A percentile compares a stretch with the other conserved stretches of the same genome.
phyloP scores from a whole-genome alignment of 1,140 invertebrate genomes.

The Artemia franciscana region DNA sequence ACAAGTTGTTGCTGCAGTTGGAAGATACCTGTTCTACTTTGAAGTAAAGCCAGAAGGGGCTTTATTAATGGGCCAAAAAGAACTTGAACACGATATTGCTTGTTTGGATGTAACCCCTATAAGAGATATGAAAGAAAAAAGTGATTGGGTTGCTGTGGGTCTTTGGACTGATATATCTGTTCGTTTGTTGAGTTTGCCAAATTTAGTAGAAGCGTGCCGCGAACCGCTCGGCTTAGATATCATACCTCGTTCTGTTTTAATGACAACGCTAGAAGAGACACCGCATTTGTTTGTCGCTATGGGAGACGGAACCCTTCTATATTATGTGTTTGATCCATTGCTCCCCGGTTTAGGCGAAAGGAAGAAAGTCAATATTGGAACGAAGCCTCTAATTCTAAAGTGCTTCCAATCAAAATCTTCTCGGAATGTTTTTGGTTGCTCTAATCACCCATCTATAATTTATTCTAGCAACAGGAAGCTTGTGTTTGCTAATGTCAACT shows the following conservation, averaged over 20 bases:
- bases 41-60: constrained; percentile 33
- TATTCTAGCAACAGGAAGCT: constrained; percentile 97
- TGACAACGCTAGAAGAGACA: constrained; percentile 77
- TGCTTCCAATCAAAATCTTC: constrained; percentile 78
- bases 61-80: constrained; percentile 26
- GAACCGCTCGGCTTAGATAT: constrained; percentile 73
- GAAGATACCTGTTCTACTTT: constrained; percentile 68
- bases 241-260: constrained; percentile 79
- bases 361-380: constrained; percentile 62
- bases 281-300: constrained; percentile 77
- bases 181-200: constrained; percentile 50
- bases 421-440: constrained; percentile 95
- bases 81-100: constrained; percentile 76
- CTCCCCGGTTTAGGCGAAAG: constrained; percentile 48
- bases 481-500: constrained; percentile 96
- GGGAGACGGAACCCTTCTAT: constrained; percentile 93
- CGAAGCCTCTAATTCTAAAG: constrained; percentile 77
- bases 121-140: constrained; percentile 26
- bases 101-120: constrained; percentile 83
- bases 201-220: constrained; percentile 48
- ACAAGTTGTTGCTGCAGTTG: constrained; percentile 70
- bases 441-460: constrained; percentile 91
- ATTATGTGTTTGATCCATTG: constrained; percentile 57
- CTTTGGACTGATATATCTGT: constrained; percentile 95
- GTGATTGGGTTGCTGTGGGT: constrained; percentile 55